phyloP scores from a whole-genome alignment of 92 coral and sea anemone species.

The Ricordea florida region DNA sequence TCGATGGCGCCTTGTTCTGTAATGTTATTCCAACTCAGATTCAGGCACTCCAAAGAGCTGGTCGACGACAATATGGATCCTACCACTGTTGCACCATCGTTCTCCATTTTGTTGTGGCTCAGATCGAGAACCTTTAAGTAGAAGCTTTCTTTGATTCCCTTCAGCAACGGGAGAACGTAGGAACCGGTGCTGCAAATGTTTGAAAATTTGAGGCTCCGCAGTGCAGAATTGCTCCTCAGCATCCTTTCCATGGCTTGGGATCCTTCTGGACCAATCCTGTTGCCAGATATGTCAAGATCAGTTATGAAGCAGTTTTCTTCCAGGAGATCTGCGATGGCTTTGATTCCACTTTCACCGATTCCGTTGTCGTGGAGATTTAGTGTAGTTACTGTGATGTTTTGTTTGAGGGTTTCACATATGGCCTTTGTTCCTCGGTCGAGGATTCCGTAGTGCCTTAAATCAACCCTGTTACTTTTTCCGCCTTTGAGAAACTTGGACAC shows the following conservation, averaged over 20 bases:
- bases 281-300: constrained; percentile 59
- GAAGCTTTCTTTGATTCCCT: constrained; percentile 37
- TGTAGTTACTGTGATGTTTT: constrained; percentile 42
- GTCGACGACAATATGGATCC: constrained; percentile 37
- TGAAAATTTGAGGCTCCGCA: constrained; percentile 47
- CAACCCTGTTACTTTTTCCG: constrained; percentile 20
- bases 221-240: constrained; percentile 39
- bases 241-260: constrained; percentile 28
- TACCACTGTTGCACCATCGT: constrained; percentile 30
- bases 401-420: constrained; percentile 33
- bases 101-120: constrained; percentile 54
- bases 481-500: constrained; percentile 42
- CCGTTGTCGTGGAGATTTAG: constrained; percentile 80
- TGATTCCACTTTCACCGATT: constrained; percentile 31
- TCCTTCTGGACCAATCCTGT: constrained; percentile 58
- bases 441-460: constrained; percentile 63
- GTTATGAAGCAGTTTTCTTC: constrained; percentile 43
- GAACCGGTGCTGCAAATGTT: constrained; percentile 31
- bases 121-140: constrained; percentile 48
- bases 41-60: constrained; percentile 45
- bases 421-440: constrained; percentile 50
- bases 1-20: constrained; percentile 43
- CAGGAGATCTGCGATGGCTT: constrained; percentile 43
- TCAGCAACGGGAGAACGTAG: constrained; percentile 35
- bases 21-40: constrained; percentile 70